These are phyloP conservation scores for Hestina assimilis DNA, from an alignment of 1,140 invertebrate species.

Conservation along the genomic window DNA sequence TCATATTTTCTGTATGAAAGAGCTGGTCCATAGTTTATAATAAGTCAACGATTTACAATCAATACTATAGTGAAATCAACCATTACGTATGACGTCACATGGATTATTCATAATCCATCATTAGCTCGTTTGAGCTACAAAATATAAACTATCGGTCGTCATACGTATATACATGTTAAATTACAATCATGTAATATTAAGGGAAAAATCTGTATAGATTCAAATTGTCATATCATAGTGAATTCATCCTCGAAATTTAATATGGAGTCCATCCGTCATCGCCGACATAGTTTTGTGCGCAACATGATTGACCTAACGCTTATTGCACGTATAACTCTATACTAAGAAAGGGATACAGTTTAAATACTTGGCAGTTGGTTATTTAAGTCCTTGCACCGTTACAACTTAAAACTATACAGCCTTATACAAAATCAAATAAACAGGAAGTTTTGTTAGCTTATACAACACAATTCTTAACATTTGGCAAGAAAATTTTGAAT, in stretches of 20 bases:
- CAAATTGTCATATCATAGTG: conserved; percentile 54
- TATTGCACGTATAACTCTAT: conserved; percentile 18
- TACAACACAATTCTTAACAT: conserved; percentile 21
- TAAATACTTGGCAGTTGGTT: conserved; percentile 9
- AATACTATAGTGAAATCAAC: conserved; percentile 58
- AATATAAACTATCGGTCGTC: conserved; percentile 61
- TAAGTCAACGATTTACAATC: no score
- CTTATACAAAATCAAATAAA: conserved; percentile 5
- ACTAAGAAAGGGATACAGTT: background rate
- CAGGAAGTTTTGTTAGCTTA: no score
- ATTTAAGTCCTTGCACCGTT: conserved; percentile 22
- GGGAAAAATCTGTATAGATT: conserved; percentile 57
- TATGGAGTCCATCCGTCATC: conserved; percentile 63
- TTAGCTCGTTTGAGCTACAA: conserved; percentile 47
- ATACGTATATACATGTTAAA: conserved; percentile 76
- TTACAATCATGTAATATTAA: conserved; percentile 70
- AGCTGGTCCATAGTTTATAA: no score
- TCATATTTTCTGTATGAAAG: no score
- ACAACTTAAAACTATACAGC: conserved; percentile 19
- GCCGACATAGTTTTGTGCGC: conserved; percentile 58
- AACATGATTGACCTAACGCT: conserved; percentile 35
- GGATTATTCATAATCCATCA: conserved; percentile 38
- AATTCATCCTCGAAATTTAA: conserved; percentile 42
- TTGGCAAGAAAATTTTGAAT: conserved; percentile 30
- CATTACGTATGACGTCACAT: conserved; percentile 68